Conservation (phyloP, 2,888 invertebrate species). For the Azorinus chamasolen region DNA sequence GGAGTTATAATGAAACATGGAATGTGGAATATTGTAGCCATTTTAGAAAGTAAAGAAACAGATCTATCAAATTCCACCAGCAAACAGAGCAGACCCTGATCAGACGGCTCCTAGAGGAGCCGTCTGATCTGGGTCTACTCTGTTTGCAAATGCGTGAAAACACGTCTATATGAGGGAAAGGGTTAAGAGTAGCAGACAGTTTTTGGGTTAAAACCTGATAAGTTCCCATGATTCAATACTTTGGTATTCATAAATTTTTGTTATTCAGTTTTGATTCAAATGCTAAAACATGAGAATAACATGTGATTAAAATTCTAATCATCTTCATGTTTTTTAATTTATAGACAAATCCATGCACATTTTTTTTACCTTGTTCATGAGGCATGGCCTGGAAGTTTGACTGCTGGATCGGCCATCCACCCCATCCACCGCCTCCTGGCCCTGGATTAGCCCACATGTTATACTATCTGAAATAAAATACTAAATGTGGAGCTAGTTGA, state of each 20-base stretch:
- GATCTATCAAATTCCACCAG: too few species aligned
- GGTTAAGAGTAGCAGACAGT: too few species aligned
- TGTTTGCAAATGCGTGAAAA: too few species aligned
- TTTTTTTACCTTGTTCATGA: constrained; percentile 90
- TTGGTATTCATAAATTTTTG: background rate
- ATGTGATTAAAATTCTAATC: background rate
- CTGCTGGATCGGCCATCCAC: constrained; percentile 92
- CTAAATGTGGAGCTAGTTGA: background rate
- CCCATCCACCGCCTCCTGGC: constrained; percentile 85
- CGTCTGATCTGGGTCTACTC: too few species aligned
- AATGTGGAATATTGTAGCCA: too few species aligned
- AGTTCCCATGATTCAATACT: background rate
- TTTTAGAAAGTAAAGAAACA: too few species aligned
- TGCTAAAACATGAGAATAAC: background rate
- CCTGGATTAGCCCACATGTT: constrained; percentile 81
- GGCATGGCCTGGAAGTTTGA: constrained; percentile 93
- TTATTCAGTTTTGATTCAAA: background rate
- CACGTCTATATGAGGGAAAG: too few species aligned
- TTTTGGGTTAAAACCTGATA: background rate
- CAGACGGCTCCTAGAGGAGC: too few species aligned
- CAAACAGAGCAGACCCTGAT: too few species aligned
- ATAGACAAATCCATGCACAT: too few species aligned
- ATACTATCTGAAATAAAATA: background rate
- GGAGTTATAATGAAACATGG: too few species aligned
- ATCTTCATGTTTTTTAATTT: background rate